Evolutionary conservation across 2,888 invertebrate genomes (phyloP).

Genomic region (Bellardia pandia): DNA sequence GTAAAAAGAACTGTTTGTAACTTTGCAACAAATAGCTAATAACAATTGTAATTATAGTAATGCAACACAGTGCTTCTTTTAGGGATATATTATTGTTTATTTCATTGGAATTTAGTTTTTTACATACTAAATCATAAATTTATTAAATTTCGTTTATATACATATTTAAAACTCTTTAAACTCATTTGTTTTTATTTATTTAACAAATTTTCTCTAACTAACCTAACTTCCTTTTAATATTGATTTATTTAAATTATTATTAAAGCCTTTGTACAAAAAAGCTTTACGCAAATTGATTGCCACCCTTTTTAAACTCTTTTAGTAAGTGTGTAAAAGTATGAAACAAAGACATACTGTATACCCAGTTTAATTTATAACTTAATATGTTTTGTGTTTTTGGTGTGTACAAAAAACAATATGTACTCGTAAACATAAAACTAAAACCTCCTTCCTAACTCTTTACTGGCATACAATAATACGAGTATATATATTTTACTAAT

Average conservation of each 20-base stretch:
- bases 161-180: not conserved
- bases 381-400: constrained; percentile 38
- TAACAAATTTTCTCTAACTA: constrained; percentile 15
- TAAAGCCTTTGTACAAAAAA: not conserved
- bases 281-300: constrained; percentile 27
- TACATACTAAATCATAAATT: too few species aligned
- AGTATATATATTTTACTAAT: not conserved
- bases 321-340: not conserved
- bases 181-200: not conserved
- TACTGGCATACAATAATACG: not conserved
- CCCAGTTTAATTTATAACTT: constrained; percentile 57
- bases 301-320: constrained; percentile 18
- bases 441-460: constrained; percentile 27
- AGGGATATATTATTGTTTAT: too few species aligned
- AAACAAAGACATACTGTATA: not conserved
- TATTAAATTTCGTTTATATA: too few species aligned
- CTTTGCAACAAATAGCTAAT: too few species aligned
- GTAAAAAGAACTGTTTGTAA: too few species aligned
- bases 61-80: too few species aligned
- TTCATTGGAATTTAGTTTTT: too few species aligned
- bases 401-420: not conserved
- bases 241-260: constrained; percentile 44
- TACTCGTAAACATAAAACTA: constrained; percentile 3
- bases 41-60: too few species aligned
- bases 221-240: constrained; percentile 22